Conservation (phyloP, 2,797 vertebrate species). For the Eurystomus glaucurus region DNA sequence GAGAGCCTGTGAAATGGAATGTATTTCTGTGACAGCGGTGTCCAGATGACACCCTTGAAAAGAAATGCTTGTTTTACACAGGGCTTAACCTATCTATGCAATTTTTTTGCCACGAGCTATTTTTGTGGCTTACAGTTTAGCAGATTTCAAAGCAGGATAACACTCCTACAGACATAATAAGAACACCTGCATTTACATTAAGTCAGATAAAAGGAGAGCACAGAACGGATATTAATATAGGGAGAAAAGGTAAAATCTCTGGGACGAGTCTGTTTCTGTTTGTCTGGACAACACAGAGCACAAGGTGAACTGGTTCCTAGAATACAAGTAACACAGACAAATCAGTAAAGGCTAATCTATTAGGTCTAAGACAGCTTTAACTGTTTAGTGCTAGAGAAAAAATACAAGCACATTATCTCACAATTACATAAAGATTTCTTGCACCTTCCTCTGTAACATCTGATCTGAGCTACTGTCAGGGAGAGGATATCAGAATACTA, state of each 20-base stretch:
- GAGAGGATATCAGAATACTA: constrained; percentile 25
- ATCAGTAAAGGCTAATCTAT: background rate
- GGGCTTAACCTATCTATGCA: background rate
- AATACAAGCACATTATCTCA: background rate
- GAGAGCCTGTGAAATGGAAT: background rate
- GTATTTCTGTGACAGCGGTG: background rate
- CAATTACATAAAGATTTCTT: constrained; percentile 21
- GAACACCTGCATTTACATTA: constrained; percentile 49
- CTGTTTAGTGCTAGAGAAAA: background rate
- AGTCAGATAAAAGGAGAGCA: constrained; percentile 27
- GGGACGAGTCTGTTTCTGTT: background rate
- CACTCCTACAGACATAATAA: constrained; percentile 49
- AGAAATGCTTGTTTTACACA: constrained; percentile 53
- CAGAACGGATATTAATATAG: background rate
- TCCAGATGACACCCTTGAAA: constrained; percentile 22
- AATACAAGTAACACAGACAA: background rate
- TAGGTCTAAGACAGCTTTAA: background rate
- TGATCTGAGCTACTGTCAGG: background rate
- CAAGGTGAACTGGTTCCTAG: background rate
- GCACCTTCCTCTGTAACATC: constrained; percentile 27
- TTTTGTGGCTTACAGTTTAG: constrained; percentile 28
- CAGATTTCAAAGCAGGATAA: constrained; percentile 60
- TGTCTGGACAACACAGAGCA: background rate
- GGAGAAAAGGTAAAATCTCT: background rate
- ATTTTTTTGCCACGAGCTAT: constrained; percentile 21